Evolutionary conservation across 92 coral and sea anemone genomes (phyloP).

Genomic region (Pocillopora grandis): DNA sequence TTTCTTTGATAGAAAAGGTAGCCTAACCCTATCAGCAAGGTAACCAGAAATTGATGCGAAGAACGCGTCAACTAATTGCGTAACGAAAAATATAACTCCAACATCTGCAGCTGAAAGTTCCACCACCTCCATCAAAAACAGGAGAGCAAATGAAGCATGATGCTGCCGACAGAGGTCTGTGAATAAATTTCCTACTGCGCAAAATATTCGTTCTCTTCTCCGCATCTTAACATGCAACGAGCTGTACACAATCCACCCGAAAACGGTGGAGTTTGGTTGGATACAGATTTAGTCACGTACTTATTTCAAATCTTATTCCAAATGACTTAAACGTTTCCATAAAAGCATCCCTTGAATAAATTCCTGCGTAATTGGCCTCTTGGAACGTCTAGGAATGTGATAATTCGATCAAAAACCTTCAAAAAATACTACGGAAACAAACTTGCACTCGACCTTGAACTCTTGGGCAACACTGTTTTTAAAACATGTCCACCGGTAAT

Average conservation of each 20-base stretch:
- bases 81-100: conserved; percentile 50
- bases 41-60: conserved; percentile 51
- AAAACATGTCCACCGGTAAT: no score
- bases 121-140: conserved; percentile 61
- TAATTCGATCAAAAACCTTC: no score
- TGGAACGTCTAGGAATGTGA: no score
- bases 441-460: no score
- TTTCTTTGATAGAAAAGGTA: conserved; percentile 47
- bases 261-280: background rate
- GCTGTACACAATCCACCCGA: background rate
- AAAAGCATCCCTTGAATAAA: no score
- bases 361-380: no score
- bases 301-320: background rate
- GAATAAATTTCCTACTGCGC: conserved; percentile 65
- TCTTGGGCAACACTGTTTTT: no score
- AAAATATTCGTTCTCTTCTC: conserved; percentile 48
- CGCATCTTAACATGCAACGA: background rate
- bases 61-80: conserved; percentile 52
- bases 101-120: conserved; percentile 54
- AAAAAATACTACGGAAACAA: no score
- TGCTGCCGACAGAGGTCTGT: conserved; percentile 59
- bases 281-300: no score
- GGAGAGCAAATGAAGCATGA: conserved; percentile 40
- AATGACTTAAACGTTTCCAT: no score
- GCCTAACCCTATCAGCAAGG: conserved; percentile 46